Percentiles rank a stretch among this genome's conserved stretches.
These are phyloP conservation scores for Dromas ardeola DNA, from an alignment of 2,113 vertebrate species.

Conservation along the genomic window DNA sequence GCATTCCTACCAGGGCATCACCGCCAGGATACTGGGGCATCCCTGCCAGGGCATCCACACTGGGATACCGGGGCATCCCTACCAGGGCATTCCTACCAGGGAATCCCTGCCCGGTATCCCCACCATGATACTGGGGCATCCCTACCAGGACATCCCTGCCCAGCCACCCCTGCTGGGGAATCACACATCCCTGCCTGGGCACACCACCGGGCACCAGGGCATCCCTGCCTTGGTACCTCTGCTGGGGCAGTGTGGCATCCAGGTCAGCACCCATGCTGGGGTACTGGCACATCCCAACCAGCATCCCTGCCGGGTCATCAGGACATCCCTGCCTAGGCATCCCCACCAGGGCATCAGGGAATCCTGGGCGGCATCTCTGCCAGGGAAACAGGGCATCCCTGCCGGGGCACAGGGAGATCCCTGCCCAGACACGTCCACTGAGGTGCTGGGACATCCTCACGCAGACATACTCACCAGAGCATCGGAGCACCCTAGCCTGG, in stretches of 20 bases:
- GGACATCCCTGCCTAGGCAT: not conserved
- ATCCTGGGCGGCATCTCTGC: not conserved
- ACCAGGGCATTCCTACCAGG: too few relatives aligned
- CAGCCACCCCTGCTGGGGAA: not conserved
- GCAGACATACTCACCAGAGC: not conserved
- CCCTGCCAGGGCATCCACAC: too few relatives aligned
- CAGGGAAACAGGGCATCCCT: not conserved
- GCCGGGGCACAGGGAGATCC: too few relatives aligned
- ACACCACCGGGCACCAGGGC: not conserved
- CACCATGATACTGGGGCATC: too few relatives aligned
- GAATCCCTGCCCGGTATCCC: too few relatives aligned
- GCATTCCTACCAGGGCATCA: too few relatives aligned
- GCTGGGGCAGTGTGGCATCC: not conserved
- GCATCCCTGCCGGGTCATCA: fast-evolving
- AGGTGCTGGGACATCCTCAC: not conserved
- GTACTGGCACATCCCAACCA: not conserved
- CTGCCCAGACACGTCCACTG: fast-evolving
- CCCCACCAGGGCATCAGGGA: not conserved
- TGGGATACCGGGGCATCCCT: not conserved
- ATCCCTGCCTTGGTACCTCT: too few relatives aligned
- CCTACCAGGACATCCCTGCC: too few relatives aligned
- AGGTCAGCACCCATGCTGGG: not conserved
- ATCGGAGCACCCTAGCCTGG: too few relatives aligned
- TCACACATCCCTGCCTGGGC: too few relatives aligned
- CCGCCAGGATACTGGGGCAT: too few relatives aligned